Percentiles rank a stretch among this genome's conserved stretches.
These are phyloP conservation scores for Notechis scutatus DNA, from an alignment of 2,113 vertebrate genomes.

Conservation along the genomic window DNA sequence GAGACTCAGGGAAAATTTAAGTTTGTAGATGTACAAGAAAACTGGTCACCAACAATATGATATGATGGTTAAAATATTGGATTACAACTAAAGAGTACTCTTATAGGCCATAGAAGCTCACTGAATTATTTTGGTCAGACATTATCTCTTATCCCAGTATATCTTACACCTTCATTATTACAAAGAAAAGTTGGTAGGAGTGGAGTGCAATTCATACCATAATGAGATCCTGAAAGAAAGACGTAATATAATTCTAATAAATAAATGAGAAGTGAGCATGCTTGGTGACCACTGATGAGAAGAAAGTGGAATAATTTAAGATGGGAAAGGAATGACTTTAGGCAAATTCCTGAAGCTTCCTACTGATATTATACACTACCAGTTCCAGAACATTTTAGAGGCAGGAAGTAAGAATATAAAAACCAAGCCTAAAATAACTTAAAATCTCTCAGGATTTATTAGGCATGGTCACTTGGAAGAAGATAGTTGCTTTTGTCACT, in stretches of 20 bases:
- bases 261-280: not conserved
- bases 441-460: not conserved
- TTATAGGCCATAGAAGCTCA: not conserved
- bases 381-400: not conserved
- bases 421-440: not conserved
- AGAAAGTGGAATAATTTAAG: not conserved
- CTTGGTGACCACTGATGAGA: not conserved
- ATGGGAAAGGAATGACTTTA: not conserved
- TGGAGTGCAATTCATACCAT: too few species aligned
- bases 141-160: not conserved
- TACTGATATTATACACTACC: not conserved
- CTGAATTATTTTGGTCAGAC: not conserved
- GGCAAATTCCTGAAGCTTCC: not conserved
- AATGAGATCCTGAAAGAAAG: not conserved
- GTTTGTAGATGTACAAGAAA: not conserved
- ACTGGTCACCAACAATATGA: not conserved
- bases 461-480: not conserved
- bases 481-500: not conserved
- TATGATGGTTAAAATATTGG: not conserved
- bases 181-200: not conserved
- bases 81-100: not conserved
- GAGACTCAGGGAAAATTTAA: not conserved
- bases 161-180: not conserved
- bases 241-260: not conserved
- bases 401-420: not conserved